phyloP scores from a whole-genome alignment of 2,113 vertebrate genomes.

The Cyprinus carpio region DNA sequence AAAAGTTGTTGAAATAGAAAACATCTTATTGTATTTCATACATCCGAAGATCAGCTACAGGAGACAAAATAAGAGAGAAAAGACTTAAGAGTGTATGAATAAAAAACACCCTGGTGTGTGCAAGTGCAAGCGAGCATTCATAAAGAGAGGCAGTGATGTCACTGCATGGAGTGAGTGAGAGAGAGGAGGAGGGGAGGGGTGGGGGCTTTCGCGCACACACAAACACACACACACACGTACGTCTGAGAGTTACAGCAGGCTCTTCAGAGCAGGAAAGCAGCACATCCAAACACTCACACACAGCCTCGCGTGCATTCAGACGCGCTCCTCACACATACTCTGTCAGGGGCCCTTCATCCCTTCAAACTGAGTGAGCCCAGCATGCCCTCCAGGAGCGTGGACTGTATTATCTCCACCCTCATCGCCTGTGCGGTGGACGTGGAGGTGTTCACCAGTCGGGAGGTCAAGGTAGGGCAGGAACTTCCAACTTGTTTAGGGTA shows the following conservation, averaged over 20 bases:
- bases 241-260: constrained; percentile 26
- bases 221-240: constrained; percentile 8
- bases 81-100: not conserved
- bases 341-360: not conserved
- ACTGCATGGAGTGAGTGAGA: constrained; percentile 66
- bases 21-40: not conserved
- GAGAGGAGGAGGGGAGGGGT: constrained; percentile 2
- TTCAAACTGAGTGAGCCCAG: constrained; percentile 42
- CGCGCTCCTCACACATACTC: constrained; percentile 20
- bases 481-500: not conserved
- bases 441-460: constrained; percentile 83
- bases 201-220: constrained; percentile 38
- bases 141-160: constrained; percentile 83
- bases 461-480: constrained; percentile 79
- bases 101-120: constrained; percentile 32
- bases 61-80: not conserved
- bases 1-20: not conserved
- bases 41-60: not conserved
- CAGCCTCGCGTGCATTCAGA: not conserved
- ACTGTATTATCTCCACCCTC: constrained; percentile 83
- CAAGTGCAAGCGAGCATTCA: constrained; percentile 68
- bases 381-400: constrained; percentile 85
- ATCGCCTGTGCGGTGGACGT: constrained; percentile 83
- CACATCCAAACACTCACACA: constrained; percentile 14
- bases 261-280: constrained; percentile 10